Percentiles rank a stretch among this genome's conserved stretches.
These are phyloP conservation scores for Microcaecilia unicolor DNA, from an alignment of 2,797 vertebrate species.

Conservation along the genomic window DNA sequence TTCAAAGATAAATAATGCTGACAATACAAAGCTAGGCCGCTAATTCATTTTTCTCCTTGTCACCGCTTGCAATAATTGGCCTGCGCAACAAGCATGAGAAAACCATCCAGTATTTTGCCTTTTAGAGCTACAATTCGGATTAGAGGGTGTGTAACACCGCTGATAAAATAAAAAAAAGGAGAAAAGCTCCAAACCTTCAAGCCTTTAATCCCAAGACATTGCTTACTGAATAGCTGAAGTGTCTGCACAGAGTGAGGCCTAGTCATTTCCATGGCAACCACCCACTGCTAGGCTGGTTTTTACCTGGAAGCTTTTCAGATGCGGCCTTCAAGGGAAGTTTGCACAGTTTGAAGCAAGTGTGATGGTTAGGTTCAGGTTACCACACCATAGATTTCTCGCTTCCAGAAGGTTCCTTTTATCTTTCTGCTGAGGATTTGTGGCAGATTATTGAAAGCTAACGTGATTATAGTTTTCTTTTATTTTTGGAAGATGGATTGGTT, in stretches of 20 bases:
- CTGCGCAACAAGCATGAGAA: constrained; percentile 24
- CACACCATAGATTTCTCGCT: not conserved
- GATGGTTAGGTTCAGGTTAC: not conserved
- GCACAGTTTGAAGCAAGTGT: constrained; percentile 5
- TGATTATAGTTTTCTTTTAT: not conserved
- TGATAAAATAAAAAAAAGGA: constrained; percentile 17
- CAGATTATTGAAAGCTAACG: not conserved
- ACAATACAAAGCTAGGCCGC: constrained; percentile 31
- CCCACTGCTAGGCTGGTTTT: constrained; percentile 28
- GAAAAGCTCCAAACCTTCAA: constrained; percentile 18
- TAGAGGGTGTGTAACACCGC: constrained; percentile 10
- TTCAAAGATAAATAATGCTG: constrained; percentile 40
- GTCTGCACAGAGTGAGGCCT: constrained; percentile 26
- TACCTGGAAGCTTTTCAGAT: constrained; percentile 39
- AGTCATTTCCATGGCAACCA: constrained; percentile 49
- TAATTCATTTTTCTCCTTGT: constrained; percentile 45
- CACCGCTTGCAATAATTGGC: constrained; percentile 42
- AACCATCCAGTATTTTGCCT: constrained; percentile 8
- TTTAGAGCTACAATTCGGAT: constrained; percentile 23
- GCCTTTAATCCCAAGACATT: constrained; percentile 35
- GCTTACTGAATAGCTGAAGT: constrained; percentile 6
- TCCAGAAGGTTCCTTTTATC: not conserved
- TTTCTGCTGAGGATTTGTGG: not conserved
- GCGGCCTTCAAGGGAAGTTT: constrained; percentile 7
- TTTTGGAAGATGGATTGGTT: too few species aligned